Conservation (phyloP, 1,140 invertebrate species). For the Eumeta japonica region DNA sequence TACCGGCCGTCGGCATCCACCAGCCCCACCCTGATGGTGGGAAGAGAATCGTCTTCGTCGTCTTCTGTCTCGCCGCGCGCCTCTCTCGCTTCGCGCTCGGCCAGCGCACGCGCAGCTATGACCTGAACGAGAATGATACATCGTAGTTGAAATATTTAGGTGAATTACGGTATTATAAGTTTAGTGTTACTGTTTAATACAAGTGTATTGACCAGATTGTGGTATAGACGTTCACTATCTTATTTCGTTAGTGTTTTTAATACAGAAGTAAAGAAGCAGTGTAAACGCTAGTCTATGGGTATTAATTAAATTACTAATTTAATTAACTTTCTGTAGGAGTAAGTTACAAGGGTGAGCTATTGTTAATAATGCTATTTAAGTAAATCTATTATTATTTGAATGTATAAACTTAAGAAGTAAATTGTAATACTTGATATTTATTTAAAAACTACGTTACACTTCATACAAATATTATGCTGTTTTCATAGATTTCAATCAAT, state of each 20-base stretch:
- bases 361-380: too few species aligned
- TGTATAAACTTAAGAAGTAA: too few species aligned
- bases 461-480: too few species aligned
- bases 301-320: too few species aligned
- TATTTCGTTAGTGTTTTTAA: background rate
- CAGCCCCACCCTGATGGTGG: constrained; percentile 46
- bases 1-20: constrained; percentile 51
- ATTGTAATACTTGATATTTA: too few species aligned
- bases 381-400: too few species aligned
- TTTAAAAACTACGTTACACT: too few species aligned
- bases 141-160: background rate
- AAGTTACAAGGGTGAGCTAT: too few species aligned
- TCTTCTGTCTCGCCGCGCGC: constrained; percentile 46
- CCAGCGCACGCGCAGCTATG: constrained; percentile 47
- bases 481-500: too few species aligned
- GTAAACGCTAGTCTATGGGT: too few species aligned
- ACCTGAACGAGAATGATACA: constrained; percentile 23
- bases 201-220: background rate
- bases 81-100: constrained; percentile 44
- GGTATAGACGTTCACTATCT: background rate
- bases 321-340: too few species aligned
- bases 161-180: constrained; percentile 1
- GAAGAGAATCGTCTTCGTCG: constrained; percentile 46
- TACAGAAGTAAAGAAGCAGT: too few species aligned
- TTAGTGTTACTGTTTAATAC: background rate